Base-by-base conservation (phyloP, 2,797 vertebrate species). In the Micrastur ruficollis region DNA sequence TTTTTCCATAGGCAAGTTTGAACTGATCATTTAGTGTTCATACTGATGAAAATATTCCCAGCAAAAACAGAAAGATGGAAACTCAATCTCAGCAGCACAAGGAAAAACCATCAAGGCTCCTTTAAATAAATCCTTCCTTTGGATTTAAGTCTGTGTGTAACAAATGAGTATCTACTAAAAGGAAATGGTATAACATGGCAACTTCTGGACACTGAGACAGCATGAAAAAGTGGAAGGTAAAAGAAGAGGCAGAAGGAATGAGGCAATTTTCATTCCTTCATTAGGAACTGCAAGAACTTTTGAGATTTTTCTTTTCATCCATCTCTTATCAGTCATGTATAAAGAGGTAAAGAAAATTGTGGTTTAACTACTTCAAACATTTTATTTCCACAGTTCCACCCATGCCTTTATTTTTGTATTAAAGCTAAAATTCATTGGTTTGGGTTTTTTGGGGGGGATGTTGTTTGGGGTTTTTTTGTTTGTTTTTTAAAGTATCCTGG, bases 11-110 rank as follows among this genome's bases (percentile, higher is more conserved):
- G 34, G 38, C 62, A 83, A 91, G 46, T 58, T 68, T 95, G 65
- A 91, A 86, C 65, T 55, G 72, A 87, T 62, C 85, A 90, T 94
- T 92, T 88, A 68, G 26, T 66, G 68, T 11, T 88, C 32, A 42
- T 22, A 32, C 17, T 66, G 79, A 67, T 42, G 21, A 80, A 94
- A 89, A 82, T 21, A 70, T 13, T 74, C 49, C 88, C 49, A 72
- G 34, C 13, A 87, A 81, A 80, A 92, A 42, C 0, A 61, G 40
- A 55, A 21, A 76, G 44, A 50, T 13, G 47, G 65, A 87, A 90
- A 80, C 34, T 75, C 50, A 56, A 3, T 63, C 79, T 78, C 52
- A 86, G 50, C 15, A 76, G 55, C 61, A 86, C 8, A 85, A 49
- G 9, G 3, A 38, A 80, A 94, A 65, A 21, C 3, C 19, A 44